Percentiles rank a stretch among this genome's conserved stretches.
phyloP scores from a whole-genome alignment of 2,113 vertebrate species.

The Osmerus mordax region DNA sequence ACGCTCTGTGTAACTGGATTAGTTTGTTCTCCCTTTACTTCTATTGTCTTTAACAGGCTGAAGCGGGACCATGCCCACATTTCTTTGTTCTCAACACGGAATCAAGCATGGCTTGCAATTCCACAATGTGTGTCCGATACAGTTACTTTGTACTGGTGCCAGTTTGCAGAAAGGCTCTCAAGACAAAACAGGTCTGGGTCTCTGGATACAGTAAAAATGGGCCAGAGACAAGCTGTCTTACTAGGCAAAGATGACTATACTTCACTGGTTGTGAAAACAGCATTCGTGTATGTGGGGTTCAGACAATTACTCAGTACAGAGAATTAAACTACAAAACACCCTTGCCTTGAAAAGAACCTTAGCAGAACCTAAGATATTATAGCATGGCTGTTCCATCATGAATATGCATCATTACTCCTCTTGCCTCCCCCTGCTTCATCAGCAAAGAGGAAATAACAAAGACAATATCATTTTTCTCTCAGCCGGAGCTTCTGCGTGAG shows the following conservation, averaged over 20 bases:
- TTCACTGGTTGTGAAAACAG: too few species aligned
- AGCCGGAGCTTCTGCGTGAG: neutral
- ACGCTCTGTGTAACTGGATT: neutral
- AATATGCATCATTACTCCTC: neutral
- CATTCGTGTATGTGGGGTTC: too few species aligned
- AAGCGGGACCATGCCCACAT: neutral
- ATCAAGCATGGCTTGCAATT: neutral
- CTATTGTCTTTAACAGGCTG: neutral
- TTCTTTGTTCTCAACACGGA: slow-evolving; percentile 2
- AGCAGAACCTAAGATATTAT: neutral
- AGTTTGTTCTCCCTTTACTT: neutral
- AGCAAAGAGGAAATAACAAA: neutral
- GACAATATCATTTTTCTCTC: slow-evolving; percentile 10
- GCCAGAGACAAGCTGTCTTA: neutral
- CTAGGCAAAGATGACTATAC: too few species aligned
- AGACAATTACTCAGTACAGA: too few species aligned
- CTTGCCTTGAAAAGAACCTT: neutral
- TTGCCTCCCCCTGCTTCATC: neutral
- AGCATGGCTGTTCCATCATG: neutral
- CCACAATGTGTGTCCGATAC: neutral
- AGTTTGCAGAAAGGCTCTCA: neutral
- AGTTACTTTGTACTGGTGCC: neutral
- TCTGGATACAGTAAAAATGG: neutral
- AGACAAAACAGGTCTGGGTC: neutral
- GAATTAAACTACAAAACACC: neutral